phyloP scores from a whole-genome alignment of 2,113 vertebrate genomes.

The Pycnonotus jocosus region DNA sequence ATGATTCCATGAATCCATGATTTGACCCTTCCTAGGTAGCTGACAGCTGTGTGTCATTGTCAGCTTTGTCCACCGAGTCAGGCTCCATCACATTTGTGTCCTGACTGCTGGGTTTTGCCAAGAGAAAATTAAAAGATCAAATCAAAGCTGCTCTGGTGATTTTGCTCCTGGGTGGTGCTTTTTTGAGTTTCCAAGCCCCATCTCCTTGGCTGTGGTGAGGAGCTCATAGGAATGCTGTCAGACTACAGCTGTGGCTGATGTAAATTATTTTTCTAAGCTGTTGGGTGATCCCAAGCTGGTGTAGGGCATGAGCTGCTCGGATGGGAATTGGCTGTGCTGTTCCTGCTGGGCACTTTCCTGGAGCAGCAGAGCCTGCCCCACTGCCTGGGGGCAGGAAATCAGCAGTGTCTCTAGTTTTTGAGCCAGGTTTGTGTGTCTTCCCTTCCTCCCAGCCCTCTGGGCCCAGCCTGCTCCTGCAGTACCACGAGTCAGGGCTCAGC shows the following conservation, averaged over 20 bases:
- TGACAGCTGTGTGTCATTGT: not conserved
- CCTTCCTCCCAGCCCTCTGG: not conserved
- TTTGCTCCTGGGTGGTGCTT: not conserved
- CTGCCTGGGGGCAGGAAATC: not conserved
- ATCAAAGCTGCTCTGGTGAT: not conserved
- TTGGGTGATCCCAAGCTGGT: not conserved
- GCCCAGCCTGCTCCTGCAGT: constrained; percentile 74
- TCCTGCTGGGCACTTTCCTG: not conserved
- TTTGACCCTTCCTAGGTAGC: not conserved
- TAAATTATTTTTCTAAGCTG: not conserved
- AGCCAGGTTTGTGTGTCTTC: not conserved
- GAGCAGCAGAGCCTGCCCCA: not conserved
- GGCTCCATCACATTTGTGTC: not conserved
- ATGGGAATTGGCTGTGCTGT: not conserved
- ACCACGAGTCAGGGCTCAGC: constrained; percentile 81
- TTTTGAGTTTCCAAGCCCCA: not conserved
- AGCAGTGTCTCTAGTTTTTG: not conserved
- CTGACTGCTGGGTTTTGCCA: not conserved
- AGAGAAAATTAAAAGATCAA: not conserved
- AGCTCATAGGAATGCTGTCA: not conserved
- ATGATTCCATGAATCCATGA: too few species aligned
- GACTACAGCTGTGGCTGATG: not conserved
- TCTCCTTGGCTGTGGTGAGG: not conserved
- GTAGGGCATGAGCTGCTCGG: not conserved
- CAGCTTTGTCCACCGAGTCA: not conserved